Percentiles rank a stretch among this genome's conserved stretches.
Conservation (phyloP, 2,888 invertebrate genomes). For the Conistra vaccinii region DNA sequence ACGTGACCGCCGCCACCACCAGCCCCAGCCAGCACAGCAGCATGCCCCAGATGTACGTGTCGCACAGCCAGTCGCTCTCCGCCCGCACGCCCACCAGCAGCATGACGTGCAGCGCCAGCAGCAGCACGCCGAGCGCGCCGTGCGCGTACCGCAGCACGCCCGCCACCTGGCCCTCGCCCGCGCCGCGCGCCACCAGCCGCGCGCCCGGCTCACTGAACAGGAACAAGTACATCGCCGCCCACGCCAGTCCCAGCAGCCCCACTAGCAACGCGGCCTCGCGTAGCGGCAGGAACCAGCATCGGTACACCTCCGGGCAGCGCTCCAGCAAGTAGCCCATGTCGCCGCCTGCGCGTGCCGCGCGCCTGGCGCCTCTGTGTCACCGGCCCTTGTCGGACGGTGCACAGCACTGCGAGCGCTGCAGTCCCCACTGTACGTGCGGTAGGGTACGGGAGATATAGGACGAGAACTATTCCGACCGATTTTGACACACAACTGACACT, state of each 20-base stretch:
- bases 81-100: slow-evolving; percentile 65
- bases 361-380: background rate
- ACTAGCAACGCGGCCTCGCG: slow-evolving; percentile 66
- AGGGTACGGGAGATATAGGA: background rate
- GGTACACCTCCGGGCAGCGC: slow-evolving; percentile 68
- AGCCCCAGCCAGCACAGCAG: slow-evolving; percentile 53
- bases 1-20: slow-evolving; percentile 26
- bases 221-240: slow-evolving; percentile 65
- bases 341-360: background rate
- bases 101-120: slow-evolving; percentile 68
- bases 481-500: slow-evolving; percentile 9
- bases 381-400: background rate
- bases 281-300: slow-evolving; percentile 65
- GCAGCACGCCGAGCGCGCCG: slow-evolving; percentile 71
- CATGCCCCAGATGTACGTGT: slow-evolving; percentile 74
- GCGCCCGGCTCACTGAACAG: slow-evolving; percentile 61
- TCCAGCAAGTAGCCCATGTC: slow-evolving; percentile 72
- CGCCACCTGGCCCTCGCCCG: slow-evolving; percentile 48
- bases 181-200: slow-evolving; percentile 42
- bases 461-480: background rate
- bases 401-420: background rate
- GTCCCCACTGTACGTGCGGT: too few species aligned
- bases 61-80: slow-evolving; percentile 70
- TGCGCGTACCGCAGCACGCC: slow-evolving; percentile 63
- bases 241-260: slow-evolving; percentile 66